Conservation (phyloP, 2,113 vertebrate genomes). For the Aptenodytes forsteri region DNA sequence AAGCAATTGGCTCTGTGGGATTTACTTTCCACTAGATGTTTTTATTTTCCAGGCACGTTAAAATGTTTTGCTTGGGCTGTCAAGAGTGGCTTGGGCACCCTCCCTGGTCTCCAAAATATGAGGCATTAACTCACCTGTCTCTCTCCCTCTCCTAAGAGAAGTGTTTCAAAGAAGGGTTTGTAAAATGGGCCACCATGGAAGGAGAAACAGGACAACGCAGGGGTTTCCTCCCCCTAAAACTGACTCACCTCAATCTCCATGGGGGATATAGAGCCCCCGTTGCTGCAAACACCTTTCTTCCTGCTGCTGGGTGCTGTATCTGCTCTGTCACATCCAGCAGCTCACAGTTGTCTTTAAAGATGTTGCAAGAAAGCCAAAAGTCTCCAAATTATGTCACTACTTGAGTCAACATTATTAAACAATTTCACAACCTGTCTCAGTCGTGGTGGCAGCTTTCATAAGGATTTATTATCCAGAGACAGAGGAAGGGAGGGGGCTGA, state of each 20-base stretch:
- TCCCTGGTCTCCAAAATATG: background rate
- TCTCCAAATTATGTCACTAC: slow-evolving; percentile 60
- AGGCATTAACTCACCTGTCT: background rate
- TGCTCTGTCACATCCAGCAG: background rate
- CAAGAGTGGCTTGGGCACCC: background rate
- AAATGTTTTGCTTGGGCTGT: background rate
- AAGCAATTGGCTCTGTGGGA: background rate
- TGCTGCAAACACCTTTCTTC: background rate
- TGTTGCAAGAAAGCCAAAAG: slow-evolving; percentile 10
- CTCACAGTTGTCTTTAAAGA: background rate
- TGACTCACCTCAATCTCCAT: background rate
- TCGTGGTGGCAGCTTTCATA: slow-evolving; percentile 64
- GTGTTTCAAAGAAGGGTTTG: background rate
- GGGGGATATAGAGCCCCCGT: fast-evolving
- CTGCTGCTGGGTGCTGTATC: background rate
- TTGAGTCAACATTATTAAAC: slow-evolving; percentile 70
- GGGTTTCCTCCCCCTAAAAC: background rate
- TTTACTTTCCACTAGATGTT: background rate
- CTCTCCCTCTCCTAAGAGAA: background rate
- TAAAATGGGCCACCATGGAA: background rate
- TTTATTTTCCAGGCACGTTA: background rate
- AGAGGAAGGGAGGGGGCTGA: background rate
- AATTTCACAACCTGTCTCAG: slow-evolving; percentile 65
- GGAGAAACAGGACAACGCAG: background rate
- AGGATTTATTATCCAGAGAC: slow-evolving; percentile 68